Percentiles rank a stretch among this genome's conserved stretches.
phyloP scores from a whole-genome alignment of 2,113 vertebrate genomes.

The Ammodytes marinus region DNA sequence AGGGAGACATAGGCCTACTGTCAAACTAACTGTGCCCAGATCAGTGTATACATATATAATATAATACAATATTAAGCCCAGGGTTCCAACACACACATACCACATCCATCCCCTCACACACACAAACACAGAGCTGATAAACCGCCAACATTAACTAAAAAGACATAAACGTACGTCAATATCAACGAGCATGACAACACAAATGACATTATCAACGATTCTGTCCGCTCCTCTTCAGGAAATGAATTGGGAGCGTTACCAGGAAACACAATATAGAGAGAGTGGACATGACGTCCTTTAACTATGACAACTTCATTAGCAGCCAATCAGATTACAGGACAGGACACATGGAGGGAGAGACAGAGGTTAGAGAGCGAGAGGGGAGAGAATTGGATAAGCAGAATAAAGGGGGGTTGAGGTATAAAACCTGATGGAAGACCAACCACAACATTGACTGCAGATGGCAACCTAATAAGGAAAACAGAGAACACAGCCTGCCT shows the following conservation, averaged over 20 bases:
- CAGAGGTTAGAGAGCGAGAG: conserved; percentile 1
- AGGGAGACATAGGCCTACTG: neutral
- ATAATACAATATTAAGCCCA: neutral
- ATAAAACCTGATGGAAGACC: conserved; percentile 23
- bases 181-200: conserved; percentile 26
- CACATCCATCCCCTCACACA: neutral
- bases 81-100: neutral
- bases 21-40: conserved; percentile 2
- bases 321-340: conserved; percentile 51
- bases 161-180: conserved; percentile 25
- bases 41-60: conserved; percentile 21
- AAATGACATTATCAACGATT: conserved; percentile 50
- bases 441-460: conserved; percentile 16
- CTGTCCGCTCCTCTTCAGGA: conserved; percentile 4
- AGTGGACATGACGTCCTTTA: conserved; percentile 35
- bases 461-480: conserved; percentile 43
- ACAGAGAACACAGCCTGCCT: conserved; percentile 21
- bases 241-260: conserved; percentile 38
- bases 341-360: conserved; percentile 3
- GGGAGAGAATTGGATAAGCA: neutral
- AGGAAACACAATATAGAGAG: conserved; percentile 33
- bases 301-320: conserved; percentile 55
- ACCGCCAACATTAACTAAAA: neutral
- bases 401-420: neutral
- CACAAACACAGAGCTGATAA: conserved; percentile 15